Evolutionary conservation across 2,888 invertebrate species (phyloP).

Genomic region (Eristalis arbustorum): DNA sequence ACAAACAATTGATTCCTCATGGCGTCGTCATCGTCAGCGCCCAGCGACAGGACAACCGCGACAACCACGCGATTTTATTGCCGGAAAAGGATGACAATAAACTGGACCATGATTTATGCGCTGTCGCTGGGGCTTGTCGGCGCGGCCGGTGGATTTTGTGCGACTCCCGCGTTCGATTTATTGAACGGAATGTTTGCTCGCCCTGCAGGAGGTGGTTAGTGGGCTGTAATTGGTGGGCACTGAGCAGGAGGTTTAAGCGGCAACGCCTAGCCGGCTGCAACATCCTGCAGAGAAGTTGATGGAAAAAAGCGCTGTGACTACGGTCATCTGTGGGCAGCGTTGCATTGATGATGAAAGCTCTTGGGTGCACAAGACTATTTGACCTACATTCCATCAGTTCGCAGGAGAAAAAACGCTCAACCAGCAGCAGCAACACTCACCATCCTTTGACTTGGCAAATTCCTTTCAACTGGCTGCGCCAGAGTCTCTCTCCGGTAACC

Average conservation of each 20-base stretch:
- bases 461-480: neutral
- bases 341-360: too few species aligned
- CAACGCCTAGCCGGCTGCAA: neutral
- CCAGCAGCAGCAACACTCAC: too few species aligned
- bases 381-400: too few species aligned
- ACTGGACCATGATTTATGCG: constrained; percentile 61
- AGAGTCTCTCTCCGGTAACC: neutral
- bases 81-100: constrained; percentile 68
- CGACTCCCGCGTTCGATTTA: neutral
- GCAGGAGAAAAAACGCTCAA: too few species aligned
- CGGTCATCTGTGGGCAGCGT: too few species aligned
- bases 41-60: constrained; percentile 49
- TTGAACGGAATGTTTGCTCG: constrained; percentile 21
- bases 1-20: constrained; percentile 68
- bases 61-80: constrained; percentile 68
- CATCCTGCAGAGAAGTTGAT: too few species aligned
- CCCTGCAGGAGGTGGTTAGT: neutral
- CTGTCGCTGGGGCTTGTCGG: constrained; percentile 30
- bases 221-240: neutral
- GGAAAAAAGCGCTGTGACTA: too few species aligned
- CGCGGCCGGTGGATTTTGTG: neutral
- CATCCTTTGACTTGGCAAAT: too few species aligned
- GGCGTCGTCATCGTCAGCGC: constrained; percentile 46
- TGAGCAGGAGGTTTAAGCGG: neutral
- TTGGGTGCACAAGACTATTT: too few species aligned